These are phyloP conservation scores for Tenrec ecaudatus DNA, from an alignment of 2,113 vertebrate species.

Conservation along the genomic window DNA sequence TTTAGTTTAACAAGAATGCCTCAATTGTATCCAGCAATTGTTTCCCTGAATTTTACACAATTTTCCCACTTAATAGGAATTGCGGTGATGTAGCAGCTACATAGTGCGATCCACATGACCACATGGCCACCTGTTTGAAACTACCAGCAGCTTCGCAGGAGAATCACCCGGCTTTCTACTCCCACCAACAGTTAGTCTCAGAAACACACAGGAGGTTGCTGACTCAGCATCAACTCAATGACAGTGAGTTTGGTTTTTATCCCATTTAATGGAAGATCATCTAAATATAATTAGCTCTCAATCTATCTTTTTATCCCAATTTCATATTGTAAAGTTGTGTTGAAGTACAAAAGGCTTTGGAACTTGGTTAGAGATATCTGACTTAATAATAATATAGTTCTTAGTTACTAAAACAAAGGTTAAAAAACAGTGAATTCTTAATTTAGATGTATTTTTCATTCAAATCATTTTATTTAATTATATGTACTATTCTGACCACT, in stretches of 20 bases:
- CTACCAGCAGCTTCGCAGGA: too few relatives aligned
- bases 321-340: neutral
- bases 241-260: too few relatives aligned
- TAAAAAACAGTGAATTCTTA: neutral
- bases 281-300: neutral
- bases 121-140: too few relatives aligned
- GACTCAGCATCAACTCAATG: too few relatives aligned
- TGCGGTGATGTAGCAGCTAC: too few relatives aligned
- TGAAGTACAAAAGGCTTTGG: neutral
- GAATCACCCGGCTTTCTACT: too few relatives aligned
- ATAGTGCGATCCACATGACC: too few relatives aligned
- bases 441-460: neutral
- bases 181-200: too few relatives aligned
- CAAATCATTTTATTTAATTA: neutral
- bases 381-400: neutral
- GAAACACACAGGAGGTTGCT: too few relatives aligned
- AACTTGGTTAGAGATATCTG: neutral
- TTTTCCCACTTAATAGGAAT: neutral
- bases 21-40: neutral
- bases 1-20: neutral
- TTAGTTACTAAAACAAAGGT: conserved; percentile 1
- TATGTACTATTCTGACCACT: neutral
- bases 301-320: neutral
- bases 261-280: neutral
- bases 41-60: neutral